A percentile compares a stretch with the other conserved stretches of the same genome.
Evolutionary conservation across 2,888 invertebrate species (phyloP).

Genomic region (Calliopum simillimum): DNA sequence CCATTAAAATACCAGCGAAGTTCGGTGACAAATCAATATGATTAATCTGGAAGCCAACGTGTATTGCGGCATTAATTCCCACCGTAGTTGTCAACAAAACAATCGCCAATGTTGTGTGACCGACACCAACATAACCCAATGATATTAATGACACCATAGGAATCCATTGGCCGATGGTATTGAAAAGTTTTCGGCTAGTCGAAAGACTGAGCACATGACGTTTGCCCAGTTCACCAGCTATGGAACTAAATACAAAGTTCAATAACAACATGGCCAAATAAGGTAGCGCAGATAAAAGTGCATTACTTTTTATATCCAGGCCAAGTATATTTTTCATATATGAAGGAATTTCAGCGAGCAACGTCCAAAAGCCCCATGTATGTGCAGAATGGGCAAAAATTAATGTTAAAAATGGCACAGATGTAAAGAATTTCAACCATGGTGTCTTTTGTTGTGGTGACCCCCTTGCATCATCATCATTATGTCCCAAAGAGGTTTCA

Average conservation of each 20-base stretch:
- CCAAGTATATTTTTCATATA: conserved; percentile 78
- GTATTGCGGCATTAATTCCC: conserved; percentile 78
- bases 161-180: conserved; percentile 72
- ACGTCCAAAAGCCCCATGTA: conserved; percentile 80
- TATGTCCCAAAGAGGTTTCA: conserved; percentile 72
- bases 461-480: conserved; percentile 68
- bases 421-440: conserved; percentile 78
- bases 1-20: conserved; percentile 84
- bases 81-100: conserved; percentile 76
- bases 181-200: conserved; percentile 67
- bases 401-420: conserved; percentile 79
- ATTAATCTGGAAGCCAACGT: conserved; percentile 80
- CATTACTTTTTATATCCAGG: conserved; percentile 77
- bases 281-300: conserved; percentile 74
- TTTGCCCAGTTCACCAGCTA: conserved; percentile 69
- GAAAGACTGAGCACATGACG: conserved; percentile 47
- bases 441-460: conserved; percentile 69
- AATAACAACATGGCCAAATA: conserved; percentile 78
- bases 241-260: conserved; percentile 74
- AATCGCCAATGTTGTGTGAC: conserved; percentile 68
- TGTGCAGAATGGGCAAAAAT: conserved; percentile 77
- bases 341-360: conserved; percentile 80
- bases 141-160: conserved; percentile 75
- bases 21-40: conserved; percentile 85
- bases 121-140: conserved; percentile 68